phyloP scores from a whole-genome alignment of 1,140 invertebrate species.

The Lutraria rhynchaena region DNA sequence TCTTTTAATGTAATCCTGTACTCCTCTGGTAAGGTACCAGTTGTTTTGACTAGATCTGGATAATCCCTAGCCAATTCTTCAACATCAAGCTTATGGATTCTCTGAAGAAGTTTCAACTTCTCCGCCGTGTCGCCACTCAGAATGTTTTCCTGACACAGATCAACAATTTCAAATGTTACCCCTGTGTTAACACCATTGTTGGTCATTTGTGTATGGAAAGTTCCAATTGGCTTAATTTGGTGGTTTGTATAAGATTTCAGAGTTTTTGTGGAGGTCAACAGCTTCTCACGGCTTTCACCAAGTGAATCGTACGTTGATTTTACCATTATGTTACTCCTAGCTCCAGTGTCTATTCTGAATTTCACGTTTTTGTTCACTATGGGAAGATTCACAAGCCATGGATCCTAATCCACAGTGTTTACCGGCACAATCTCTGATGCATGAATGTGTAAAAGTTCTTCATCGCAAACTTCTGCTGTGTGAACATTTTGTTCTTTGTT shows the following conservation, averaged over 20 bases:
- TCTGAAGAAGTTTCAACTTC: neutral
- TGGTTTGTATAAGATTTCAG: slow-evolving; percentile 24
- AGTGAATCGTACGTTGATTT: neutral
- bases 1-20: slow-evolving; percentile 44
- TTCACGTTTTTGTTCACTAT: slow-evolving; percentile 2
- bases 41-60: slow-evolving; percentile 29
- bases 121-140: slow-evolving; percentile 5
- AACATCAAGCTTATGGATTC: neutral
- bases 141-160: slow-evolving; percentile 9
- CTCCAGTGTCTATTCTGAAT: slow-evolving; percentile 57
- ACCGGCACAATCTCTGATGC: neutral
- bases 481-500: neutral
- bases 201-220: neutral
- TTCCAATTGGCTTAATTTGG: slow-evolving; percentile 16
- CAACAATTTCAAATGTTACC: slow-evolving; percentile 10
- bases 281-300: neutral
- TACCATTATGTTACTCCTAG: slow-evolving; percentile 44
- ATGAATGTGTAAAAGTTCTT: slow-evolving; percentile 8
- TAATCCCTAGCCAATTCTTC: slow-evolving; percentile 11
- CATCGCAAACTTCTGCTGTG: neutral
- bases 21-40: slow-evolving; percentile 51
- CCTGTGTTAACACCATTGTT: neutral
- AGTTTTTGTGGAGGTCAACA: neutral
- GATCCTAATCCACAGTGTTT: neutral
- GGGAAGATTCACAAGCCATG: slow-evolving; percentile 18